Conservation (phyloP, 1,140 invertebrate species). For the Nebria ingens region DNA sequence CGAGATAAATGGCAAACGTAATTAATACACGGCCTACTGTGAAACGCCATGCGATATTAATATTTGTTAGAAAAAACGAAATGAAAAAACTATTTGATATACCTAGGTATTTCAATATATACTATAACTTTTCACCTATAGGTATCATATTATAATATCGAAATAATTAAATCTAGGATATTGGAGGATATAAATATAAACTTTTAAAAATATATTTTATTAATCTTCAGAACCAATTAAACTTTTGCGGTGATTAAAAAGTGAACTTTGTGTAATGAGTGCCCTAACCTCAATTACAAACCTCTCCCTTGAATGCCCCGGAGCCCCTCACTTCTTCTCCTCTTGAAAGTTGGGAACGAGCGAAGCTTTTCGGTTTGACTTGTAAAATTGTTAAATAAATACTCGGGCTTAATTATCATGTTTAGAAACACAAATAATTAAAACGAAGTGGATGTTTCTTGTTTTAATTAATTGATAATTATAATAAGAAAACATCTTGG, state of each 20-base stretch:
- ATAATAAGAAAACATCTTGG: neutral
- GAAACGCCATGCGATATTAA: neutral
- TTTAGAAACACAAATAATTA: neutral
- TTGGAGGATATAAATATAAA: no score
- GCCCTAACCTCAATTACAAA: neutral
- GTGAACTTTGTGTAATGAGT: neutral
- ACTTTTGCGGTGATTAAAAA: constrained; percentile 18
- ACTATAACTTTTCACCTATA: no score
- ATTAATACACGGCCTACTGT: neutral
- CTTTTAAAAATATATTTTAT: no score
- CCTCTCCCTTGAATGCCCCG: no score
- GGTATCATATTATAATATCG: no score
- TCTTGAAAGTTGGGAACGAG: neutral
- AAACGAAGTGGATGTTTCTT: neutral
- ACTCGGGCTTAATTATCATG: neutral
- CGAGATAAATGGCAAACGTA: constrained; percentile 1
- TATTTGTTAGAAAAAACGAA: neutral
- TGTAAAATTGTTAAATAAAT: neutral
- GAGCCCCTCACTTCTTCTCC: neutral
- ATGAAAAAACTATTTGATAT: no score
- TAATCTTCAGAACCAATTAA: no score
- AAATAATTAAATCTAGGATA: no score
- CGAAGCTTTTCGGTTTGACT: neutral
- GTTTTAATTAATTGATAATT: neutral
- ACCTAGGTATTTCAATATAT: no score